Evolutionary conservation across 2,888 invertebrate species (phyloP).

Genomic region (Axea sp.): DNA sequence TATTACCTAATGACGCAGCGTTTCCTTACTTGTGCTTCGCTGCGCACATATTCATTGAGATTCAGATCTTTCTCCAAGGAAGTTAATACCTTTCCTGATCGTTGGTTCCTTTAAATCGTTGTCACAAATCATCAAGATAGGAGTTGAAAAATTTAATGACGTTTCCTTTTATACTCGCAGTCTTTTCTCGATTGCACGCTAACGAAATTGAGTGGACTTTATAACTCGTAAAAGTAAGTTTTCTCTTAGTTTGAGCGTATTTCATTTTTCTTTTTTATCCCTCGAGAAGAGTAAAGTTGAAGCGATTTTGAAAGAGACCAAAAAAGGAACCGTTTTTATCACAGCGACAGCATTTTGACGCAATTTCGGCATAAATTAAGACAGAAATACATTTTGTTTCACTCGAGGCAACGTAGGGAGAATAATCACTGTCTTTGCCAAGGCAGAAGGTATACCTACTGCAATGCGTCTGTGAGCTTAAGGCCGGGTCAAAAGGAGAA

Average conservation of each 20-base stretch:
- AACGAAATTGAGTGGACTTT: slow-evolving; percentile 27
- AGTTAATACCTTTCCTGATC: slow-evolving; percentile 9
- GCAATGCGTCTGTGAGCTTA: slow-evolving; percentile 59
- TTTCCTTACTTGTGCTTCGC: too few relatives aligned
- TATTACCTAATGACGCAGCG: background rate
- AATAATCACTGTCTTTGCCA: slow-evolving; percentile 37
- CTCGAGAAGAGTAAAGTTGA: too few relatives aligned
- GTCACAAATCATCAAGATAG: slow-evolving; percentile 21
- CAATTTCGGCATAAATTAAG: too few relatives aligned
- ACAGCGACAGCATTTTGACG: background rate
- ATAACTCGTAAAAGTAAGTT: slow-evolving; percentile 33
- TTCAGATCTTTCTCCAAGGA: background rate
- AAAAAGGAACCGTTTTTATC: slow-evolving; percentile 5
- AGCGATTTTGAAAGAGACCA: slow-evolving; percentile 4
- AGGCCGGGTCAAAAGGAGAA: slow-evolving; percentile 37
- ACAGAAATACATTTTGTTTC: background rate
- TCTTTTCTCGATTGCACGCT: slow-evolving; percentile 21
- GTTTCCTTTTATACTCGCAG: slow-evolving; percentile 4
- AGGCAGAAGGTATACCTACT: slow-evolving; percentile 32
- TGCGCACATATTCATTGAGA: too few relatives aligned
- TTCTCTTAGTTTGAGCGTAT: background rate
- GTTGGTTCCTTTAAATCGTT: slow-evolving; percentile 12
- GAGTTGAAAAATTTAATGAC: slow-evolving; percentile 12
- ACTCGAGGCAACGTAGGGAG: background rate
- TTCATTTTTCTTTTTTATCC: background rate